A percentile compares a stretch with the other conserved stretches of the same genome.
phyloP scores from a whole-genome alignment of 2,888 invertebrate species.

The Tetragonisca angustula region DNA sequence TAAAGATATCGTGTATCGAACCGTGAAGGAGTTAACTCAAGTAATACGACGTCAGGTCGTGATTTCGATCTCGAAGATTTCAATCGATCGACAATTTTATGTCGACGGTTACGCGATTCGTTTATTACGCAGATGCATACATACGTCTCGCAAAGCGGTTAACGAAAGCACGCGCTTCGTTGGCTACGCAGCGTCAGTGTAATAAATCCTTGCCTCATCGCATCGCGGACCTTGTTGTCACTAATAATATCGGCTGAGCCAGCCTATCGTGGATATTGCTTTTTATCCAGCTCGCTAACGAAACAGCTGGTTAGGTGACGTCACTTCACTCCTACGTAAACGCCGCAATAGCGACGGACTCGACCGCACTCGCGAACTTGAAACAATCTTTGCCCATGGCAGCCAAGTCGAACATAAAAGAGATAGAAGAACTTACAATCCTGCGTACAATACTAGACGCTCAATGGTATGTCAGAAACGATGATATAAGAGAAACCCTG shows the following conservation, averaged over 20 bases:
- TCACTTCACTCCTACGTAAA: conserved; percentile 64
- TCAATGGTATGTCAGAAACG: too few relatives aligned
- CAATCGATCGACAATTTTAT: conserved; percentile 18
- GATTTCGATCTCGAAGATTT: not conserved
- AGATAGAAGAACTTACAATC: too few relatives aligned
- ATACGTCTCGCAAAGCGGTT: conserved; percentile 65
- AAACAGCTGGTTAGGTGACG: conserved; percentile 70
- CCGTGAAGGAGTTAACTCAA: not conserved
- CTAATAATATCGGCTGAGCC: conserved; percentile 66
- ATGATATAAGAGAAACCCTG: too few relatives aligned
- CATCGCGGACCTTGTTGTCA: conserved; percentile 55
- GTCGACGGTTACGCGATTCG: conserved; percentile 55
- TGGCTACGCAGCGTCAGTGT: conserved; percentile 37
- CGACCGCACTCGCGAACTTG: conserved; percentile 6
- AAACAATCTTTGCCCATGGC: too few relatives aligned
- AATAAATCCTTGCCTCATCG: conserved; percentile 51
- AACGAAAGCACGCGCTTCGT: conserved; percentile 67
- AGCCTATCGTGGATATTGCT: conserved; percentile 51
- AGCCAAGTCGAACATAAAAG: too few relatives aligned
- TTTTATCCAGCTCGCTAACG: conserved; percentile 65
- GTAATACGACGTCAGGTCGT: not conserved
- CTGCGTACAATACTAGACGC: too few relatives aligned
- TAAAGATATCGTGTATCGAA: too few relatives aligned
- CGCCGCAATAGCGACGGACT: conserved; percentile 53
- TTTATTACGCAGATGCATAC: conserved; percentile 68